phyloP scores from a whole-genome alignment of 1,140 invertebrate genomes.

The Cepaea nemoralis region DNA sequence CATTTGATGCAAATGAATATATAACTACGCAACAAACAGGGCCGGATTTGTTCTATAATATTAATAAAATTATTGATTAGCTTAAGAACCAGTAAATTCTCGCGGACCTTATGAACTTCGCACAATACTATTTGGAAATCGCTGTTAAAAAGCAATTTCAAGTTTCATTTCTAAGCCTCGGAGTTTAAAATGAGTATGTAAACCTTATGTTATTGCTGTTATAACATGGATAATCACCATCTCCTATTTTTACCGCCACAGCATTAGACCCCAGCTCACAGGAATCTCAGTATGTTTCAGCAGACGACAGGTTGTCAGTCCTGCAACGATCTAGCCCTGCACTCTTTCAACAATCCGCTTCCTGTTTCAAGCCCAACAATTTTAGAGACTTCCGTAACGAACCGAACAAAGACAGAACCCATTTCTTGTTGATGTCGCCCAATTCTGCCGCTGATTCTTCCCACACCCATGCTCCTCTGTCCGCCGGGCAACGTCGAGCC shows the following conservation, averaged over 20 bases:
- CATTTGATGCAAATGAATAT: too few relatives aligned
- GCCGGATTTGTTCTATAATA: too few relatives aligned
- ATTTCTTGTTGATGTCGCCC: conserved; percentile 1
- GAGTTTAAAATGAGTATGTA: too few relatives aligned
- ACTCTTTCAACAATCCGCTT: conserved; percentile 48
- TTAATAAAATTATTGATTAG: too few relatives aligned
- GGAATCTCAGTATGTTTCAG: neutral
- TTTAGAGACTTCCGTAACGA: conserved; percentile 75
- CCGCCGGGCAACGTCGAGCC: conserved; percentile 32
- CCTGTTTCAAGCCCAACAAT: conserved; percentile 75
- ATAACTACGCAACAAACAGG: too few relatives aligned
- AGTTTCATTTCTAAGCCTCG: too few relatives aligned
- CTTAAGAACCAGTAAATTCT: too few relatives aligned
- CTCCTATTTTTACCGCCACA: neutral
- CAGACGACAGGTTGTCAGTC: conserved; percentile 39
- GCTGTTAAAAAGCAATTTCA: too few relatives aligned
- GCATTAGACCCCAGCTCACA: neutral
- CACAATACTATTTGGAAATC: too few relatives aligned
- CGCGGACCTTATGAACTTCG: too few relatives aligned
- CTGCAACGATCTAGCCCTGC: conserved; percentile 52
- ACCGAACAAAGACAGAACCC: conserved; percentile 77
- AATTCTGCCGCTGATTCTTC: neutral
- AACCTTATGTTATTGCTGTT: too few relatives aligned
- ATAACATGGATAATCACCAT: too few relatives aligned
- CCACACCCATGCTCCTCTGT: neutral